phyloP scores from a whole-genome alignment of 2,113 vertebrate species.

The Struthidea cinerea region DNA sequence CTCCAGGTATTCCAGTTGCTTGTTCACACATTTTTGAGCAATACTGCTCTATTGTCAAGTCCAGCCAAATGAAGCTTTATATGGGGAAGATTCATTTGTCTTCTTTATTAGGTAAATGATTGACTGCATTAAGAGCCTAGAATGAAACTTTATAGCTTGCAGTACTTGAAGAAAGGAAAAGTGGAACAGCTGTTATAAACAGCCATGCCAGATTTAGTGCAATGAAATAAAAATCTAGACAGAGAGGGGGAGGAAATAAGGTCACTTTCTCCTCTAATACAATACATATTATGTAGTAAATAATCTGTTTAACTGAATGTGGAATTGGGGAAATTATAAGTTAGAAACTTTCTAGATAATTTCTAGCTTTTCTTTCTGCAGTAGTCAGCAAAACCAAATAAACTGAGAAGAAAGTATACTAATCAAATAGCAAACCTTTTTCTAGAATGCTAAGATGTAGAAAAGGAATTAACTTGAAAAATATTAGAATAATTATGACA shows the following conservation, averaged over 20 bases:
- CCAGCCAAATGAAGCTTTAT: not conserved
- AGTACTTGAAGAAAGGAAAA: conserved; percentile 15
- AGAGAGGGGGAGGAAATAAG: not conserved
- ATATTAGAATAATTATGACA: not conserved
- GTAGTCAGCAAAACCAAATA: not conserved
- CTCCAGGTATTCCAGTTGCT: not conserved
- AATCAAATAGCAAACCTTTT: not conserved
- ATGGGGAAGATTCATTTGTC: conserved; percentile 15
- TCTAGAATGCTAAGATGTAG: not conserved
- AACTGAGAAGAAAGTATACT: not conserved
- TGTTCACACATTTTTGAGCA: not conserved
- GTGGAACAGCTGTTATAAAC: conserved; percentile 44
- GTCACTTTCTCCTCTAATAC: not conserved
- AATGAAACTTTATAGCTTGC: conserved; percentile 40
- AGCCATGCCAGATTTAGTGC: conserved; percentile 22
- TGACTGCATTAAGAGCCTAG: conserved; percentile 4
- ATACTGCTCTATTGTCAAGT: not conserved
- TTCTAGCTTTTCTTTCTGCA: not conserved
- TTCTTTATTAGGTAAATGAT: conserved; percentile 33
- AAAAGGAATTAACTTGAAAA: not conserved
- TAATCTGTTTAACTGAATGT: not conserved
- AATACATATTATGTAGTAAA: not conserved
- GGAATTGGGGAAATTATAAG: not conserved
- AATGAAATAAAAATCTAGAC: conserved; percentile 38
- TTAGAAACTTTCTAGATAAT: not conserved